Conservation (phyloP, 2,888 invertebrate species). For the Xylota sylvarum region DNA sequence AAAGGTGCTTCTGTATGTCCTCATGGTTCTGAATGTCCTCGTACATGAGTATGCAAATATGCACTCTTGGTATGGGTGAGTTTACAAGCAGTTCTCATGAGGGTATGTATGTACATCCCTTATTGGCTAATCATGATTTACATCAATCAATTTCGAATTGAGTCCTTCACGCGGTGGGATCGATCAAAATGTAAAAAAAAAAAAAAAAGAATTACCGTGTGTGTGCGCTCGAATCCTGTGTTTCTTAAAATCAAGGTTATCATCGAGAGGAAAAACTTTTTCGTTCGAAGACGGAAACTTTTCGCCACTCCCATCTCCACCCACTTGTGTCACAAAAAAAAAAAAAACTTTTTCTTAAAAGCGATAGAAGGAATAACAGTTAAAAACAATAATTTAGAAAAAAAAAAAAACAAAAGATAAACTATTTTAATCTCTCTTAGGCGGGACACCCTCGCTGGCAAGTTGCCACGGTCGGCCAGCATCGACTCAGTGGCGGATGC, state of each 20-base stretch:
- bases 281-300: background rate
- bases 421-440: constrained; percentile 64
- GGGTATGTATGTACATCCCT: constrained; percentile 27
- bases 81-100: constrained; percentile 35
- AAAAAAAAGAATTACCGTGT: constrained; percentile 2
- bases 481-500: constrained; percentile 92
- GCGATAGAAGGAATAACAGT: constrained; percentile 34
- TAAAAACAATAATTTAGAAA: constrained; percentile 15
- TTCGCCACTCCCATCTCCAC: background rate
- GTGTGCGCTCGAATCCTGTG: constrained; percentile 18
- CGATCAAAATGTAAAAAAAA: constrained; percentile 8
- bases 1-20: constrained; percentile 14
- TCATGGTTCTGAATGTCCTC: constrained; percentile 24
- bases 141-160: constrained; percentile 52
- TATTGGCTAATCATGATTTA: constrained; percentile 62
- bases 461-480: constrained; percentile 90
- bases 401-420: constrained; percentile 44
- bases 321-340: constrained; percentile 23
- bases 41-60: constrained; percentile 56
- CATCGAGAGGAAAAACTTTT: background rate
- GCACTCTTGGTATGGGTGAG: constrained; percentile 48
- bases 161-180: constrained; percentile 13
- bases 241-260: constrained; percentile 14
- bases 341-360: constrained; percentile 32
- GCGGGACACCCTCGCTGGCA: constrained; percentile 69